A percentile compares a stretch with the other conserved stretches of the same genome.
Evolutionary conservation across 2,113 vertebrate species (phyloP).

Genomic region (Xyliphius kryptos): DNA sequence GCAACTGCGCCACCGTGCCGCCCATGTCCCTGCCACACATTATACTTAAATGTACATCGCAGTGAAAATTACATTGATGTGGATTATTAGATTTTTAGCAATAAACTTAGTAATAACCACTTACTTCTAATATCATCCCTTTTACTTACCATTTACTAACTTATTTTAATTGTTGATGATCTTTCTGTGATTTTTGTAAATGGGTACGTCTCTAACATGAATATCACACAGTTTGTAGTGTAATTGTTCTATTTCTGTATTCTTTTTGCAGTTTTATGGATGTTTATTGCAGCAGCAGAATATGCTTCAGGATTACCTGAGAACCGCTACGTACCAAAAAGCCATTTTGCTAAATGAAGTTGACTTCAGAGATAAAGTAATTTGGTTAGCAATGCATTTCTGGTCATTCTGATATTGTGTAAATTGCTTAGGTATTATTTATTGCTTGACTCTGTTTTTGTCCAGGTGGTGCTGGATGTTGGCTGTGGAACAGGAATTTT

Average conservation of each 20-base stretch:
- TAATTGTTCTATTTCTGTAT: conserved; percentile 3
- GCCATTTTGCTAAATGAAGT: conserved; percentile 69
- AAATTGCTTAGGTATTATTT: background rate
- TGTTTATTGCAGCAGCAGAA: conserved; percentile 70
- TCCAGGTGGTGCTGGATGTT: conserved; percentile 74
- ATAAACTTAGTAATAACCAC: too few relatives aligned
- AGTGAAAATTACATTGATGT: too few relatives aligned
- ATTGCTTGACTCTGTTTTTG: conserved; percentile 45
- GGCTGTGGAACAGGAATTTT: conserved; percentile 64
- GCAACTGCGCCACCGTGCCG: too few relatives aligned
- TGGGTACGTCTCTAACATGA: too few relatives aligned
- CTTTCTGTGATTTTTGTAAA: too few relatives aligned
- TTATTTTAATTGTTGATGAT: too few relatives aligned
- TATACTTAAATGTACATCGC: too few relatives aligned
- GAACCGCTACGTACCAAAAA: conserved; percentile 68
- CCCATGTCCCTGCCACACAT: too few relatives aligned
- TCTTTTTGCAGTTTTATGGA: conserved; percentile 62
- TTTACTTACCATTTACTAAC: too few relatives aligned
- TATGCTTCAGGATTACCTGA: conserved; percentile 70
- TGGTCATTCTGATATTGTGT: background rate
- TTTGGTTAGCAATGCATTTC: conserved; percentile 37
- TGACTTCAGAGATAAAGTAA: conserved; percentile 73
- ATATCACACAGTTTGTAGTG: background rate
- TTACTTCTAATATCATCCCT: too few relatives aligned
- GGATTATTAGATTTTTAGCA: too few relatives aligned